A percentile compares a stretch with the other conserved stretches of the same genome.
Conservation (phyloP, 2,888 invertebrate genomes). For the Trissolcus japonicus region DNA sequence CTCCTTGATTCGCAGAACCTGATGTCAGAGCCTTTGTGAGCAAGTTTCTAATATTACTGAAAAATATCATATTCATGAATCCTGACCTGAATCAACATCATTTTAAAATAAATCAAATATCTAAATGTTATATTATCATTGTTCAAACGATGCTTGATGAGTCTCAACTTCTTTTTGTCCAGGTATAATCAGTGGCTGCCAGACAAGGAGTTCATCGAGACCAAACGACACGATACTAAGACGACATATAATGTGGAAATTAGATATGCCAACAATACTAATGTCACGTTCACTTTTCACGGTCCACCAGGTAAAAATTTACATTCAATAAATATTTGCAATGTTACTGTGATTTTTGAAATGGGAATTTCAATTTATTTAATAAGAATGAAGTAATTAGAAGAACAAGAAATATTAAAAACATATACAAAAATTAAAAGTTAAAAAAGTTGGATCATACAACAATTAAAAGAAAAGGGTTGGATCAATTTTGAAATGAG, state of each 20-base stretch:
- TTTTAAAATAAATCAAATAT: slow-evolving; percentile 9
- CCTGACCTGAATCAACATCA: slow-evolving; percentile 8
- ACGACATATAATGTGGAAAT: slow-evolving; percentile 96
- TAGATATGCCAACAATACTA: slow-evolving; percentile 94
- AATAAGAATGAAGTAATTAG: too few relatives aligned
- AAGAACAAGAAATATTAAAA: too few relatives aligned
- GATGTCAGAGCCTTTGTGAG: slow-evolving; percentile 21
- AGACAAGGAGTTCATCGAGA: slow-evolving; percentile 82
- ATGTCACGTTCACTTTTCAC: slow-evolving; percentile 97
- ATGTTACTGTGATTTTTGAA: too few relatives aligned
- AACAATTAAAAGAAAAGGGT: too few relatives aligned
- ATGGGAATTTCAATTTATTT: too few relatives aligned
- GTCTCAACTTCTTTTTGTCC: neutral
- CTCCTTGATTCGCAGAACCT: slow-evolving; percentile 33
- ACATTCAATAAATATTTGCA: neutral
- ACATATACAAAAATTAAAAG: too few relatives aligned
- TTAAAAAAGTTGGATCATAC: too few relatives aligned
- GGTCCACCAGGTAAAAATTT: slow-evolving; percentile 85
- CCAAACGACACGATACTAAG: slow-evolving; percentile 90
- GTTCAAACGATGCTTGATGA: neutral
- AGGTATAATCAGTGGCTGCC: slow-evolving; percentile 93
- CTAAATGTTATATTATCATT: slow-evolving; percentile 1
- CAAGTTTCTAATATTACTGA: slow-evolving; percentile 27
- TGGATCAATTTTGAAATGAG: neutral
- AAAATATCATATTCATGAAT: slow-evolving; percentile 3